Evolutionary conservation across 2,113 vertebrate genomes (phyloP), one percentile per base, ranked within the genome.

Genomic region (Podiceps cristatus): DNA sequence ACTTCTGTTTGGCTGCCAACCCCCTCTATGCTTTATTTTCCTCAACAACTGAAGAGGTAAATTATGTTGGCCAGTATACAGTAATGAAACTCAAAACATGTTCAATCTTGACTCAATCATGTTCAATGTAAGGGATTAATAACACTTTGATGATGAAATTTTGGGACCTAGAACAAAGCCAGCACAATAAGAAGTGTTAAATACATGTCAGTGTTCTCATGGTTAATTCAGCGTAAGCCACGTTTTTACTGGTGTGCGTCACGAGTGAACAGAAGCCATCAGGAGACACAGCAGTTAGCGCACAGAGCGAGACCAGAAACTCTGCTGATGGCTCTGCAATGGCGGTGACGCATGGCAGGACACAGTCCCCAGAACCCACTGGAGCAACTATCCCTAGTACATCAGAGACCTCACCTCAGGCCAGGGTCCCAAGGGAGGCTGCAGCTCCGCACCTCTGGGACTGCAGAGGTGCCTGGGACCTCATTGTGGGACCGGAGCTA

Each of bases 151-250:
- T 58, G 53, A 45, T 77, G 35, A 40, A 18, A 31, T 27, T 64
- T 7, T 60, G 59, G 33, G 42, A 40, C 10, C 8, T 86, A 60
- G 58, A 29, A 64, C 53, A 85, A 50, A 56, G 28, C 9, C 19
- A 84, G 9, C 3, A 63, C 11, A 88, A 68, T 17, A 92, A 15
- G 9, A 87, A 77, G 33, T 27, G 15, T 24, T 59, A 94, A 90
- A 74, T 47, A 42, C 10, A 9, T n/a, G 13, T 55, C 47, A 79
- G 29, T 1, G 0, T 59, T 63, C 62, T 47, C 0, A 1, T 1
- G 20, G 28, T 11, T 85, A 47, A 50, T 72, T 86, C 47, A 82
- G 23, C 17, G 27, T 28, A 63, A 86, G 18, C 22, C 76, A 58
- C 2, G 0, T 50, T 67, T 59, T 49, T 68, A 22, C 60, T 75